Percentiles rank a stretch among this genome's conserved stretches.
Conservation (phyloP, 2,797 vertebrate genomes). For the Nannoperca obscura region DNA sequence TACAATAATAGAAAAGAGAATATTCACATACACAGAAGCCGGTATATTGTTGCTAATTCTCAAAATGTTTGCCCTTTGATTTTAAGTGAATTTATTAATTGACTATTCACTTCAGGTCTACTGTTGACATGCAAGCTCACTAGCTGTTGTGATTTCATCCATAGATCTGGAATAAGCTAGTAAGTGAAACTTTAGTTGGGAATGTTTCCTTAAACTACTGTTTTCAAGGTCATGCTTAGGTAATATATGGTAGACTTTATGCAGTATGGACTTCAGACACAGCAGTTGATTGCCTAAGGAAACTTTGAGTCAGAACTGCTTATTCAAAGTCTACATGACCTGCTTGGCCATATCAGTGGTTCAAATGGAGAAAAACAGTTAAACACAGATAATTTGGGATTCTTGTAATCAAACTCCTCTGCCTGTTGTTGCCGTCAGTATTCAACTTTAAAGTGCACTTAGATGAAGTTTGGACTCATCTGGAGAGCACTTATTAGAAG, state of each 20-base stretch:
- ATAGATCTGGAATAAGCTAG: background rate
- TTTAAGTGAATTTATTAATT: background rate
- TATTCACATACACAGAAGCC: background rate
- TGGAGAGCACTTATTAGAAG: constrained; percentile 71
- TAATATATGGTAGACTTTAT: background rate
- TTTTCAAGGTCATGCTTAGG: background rate
- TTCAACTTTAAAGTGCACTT: constrained; percentile 64
- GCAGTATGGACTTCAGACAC: background rate
- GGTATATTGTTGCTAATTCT: background rate
- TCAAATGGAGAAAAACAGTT: background rate
- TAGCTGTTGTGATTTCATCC: background rate
- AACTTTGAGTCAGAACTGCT: background rate
- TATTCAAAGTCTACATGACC: background rate
- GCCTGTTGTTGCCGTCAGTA: constrained; percentile 18
- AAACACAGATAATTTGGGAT: background rate
- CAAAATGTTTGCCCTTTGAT: background rate
- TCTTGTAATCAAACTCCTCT: constrained; percentile 18
- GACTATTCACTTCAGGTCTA: no score
- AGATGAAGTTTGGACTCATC: constrained; percentile 62
- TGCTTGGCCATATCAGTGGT: background rate
- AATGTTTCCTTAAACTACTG: background rate
- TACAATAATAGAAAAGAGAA: background rate
- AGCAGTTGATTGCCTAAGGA: background rate
- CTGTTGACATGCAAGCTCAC: background rate
- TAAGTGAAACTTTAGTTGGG: background rate